Conservation (phyloP, 2,888 invertebrate genomes). For the Formica aserva region DNA sequence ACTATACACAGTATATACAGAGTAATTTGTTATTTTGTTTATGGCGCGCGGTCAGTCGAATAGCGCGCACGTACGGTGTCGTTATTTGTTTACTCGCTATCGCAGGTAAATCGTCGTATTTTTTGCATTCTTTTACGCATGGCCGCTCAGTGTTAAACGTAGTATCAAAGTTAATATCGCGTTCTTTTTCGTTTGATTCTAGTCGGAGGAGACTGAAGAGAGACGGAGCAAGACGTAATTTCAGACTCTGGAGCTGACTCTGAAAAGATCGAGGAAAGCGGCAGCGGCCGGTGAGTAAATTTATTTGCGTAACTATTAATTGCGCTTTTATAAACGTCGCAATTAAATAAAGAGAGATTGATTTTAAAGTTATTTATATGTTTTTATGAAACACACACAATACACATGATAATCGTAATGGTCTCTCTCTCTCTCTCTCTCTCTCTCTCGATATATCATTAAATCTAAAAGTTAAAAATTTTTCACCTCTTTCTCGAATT, state of each 20-base stretch:
- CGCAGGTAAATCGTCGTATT: neutral
- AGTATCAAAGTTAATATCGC: neutral
- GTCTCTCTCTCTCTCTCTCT: neutral
- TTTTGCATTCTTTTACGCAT: neutral
- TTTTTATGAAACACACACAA: slow-evolving; percentile 18
- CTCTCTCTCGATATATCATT: neutral
- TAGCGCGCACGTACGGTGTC: neutral
- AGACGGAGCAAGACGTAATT: neutral
- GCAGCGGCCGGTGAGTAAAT: slow-evolving; percentile 1
- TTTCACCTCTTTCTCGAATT: neutral
- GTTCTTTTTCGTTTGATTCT: neutral
- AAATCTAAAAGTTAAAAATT: neutral
- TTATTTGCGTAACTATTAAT: slow-evolving; percentile 20
- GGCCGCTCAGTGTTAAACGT: neutral
- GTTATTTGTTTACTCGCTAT: neutral
- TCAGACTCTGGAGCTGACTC: neutral
- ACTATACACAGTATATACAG: neutral
- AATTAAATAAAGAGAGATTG: slow-evolving; percentile 17
- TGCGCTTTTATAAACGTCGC: slow-evolving; percentile 1
- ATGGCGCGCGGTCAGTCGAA: neutral
- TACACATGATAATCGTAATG: neutral
- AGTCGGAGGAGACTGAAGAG: neutral
- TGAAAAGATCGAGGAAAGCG: too few relatives aligned
- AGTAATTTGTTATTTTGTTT: neutral
- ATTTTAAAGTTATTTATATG: slow-evolving; percentile 7